A percentile compares a stretch with the other conserved stretches of the same genome.
Conservation (phyloP, 1,140 invertebrate species). For the Elymnias hypermnestra region DNA sequence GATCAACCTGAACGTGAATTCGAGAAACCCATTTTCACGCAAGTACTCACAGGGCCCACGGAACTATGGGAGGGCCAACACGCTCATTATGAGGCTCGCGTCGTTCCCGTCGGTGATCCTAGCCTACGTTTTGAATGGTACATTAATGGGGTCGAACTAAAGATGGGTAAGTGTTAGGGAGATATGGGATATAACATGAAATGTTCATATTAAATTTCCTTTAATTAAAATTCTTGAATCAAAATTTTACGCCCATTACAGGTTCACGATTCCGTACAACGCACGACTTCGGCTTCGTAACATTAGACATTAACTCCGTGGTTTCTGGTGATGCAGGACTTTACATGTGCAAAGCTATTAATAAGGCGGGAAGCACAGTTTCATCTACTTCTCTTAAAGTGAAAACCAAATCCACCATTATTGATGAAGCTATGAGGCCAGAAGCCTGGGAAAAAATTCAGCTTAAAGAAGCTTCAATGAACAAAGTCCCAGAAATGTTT, state of each 20-base stretch:
- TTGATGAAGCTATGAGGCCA: slow-evolving; percentile 88
- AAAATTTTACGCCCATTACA: too few species aligned
- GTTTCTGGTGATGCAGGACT: slow-evolving; percentile 94
- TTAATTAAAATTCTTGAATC: too few species aligned
- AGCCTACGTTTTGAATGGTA: slow-evolving; percentile 95
- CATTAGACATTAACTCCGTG: slow-evolving; percentile 91
- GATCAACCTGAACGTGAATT: slow-evolving; percentile 86
- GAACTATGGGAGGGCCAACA: slow-evolving; percentile 96
- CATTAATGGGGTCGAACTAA: slow-evolving; percentile 93
- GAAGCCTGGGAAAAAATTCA: slow-evolving; percentile 94
- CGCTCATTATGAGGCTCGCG: slow-evolving; percentile 96
- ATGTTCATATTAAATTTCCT: background rate
- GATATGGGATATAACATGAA: background rate
- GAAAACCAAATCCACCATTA: slow-evolving; percentile 86
- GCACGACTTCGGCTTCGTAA: slow-evolving; percentile 96
- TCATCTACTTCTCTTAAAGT: slow-evolving; percentile 93
- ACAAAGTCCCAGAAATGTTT: slow-evolving; percentile 89
- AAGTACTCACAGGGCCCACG: slow-evolving; percentile 90
- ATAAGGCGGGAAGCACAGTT: slow-evolving; percentile 92
- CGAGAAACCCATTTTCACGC: slow-evolving; percentile 96
- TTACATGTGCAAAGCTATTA: slow-evolving; percentile 95
- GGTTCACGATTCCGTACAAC: slow-evolving; percentile 91
- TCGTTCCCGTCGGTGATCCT: slow-evolving; percentile 96
- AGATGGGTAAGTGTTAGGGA: slow-evolving; percentile 83
- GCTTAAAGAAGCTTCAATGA: slow-evolving; percentile 91